Percentiles rank a stretch among this genome's conserved stretches.
These are phyloP conservation scores for Dynastes maya DNA, from an alignment of 2,888 invertebrate species.

Conservation along the genomic window DNA sequence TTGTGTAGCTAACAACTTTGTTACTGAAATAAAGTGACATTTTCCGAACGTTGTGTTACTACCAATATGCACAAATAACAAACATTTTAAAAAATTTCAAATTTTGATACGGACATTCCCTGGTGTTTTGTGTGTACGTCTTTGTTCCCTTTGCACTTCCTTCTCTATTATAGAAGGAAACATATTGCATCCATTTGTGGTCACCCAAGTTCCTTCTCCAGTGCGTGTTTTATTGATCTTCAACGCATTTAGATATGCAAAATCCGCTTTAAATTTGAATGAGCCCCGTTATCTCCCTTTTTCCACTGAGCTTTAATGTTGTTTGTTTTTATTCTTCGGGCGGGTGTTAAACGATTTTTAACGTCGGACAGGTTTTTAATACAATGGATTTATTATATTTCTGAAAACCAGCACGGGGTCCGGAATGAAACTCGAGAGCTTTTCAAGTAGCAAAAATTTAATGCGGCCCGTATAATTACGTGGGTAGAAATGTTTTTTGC, in stretches of 20 bases:
- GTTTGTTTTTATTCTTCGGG: conserved; percentile 20
- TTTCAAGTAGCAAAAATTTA: neutral
- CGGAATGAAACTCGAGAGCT: neutral
- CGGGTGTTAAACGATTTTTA: conserved; percentile 35
- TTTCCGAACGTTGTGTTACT: no score
- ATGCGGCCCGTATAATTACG: conserved; percentile 15
- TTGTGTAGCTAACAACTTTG: no score
- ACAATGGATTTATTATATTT: conserved; percentile 39
- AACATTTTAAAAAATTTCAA: no score
- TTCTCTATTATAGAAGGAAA: no score
- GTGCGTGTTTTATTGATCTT: conserved; percentile 17
- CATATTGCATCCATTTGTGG: neutral
- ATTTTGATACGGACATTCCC: no score
- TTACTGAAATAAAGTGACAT: no score
- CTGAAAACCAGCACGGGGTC: neutral
- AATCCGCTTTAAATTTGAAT: neutral
- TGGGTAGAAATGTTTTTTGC: conserved; percentile 8
- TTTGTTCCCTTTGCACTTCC: no score
- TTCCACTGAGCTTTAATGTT: neutral
- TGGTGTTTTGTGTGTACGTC: no score
- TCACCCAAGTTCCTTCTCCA: conserved; percentile 7
- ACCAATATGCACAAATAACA: no score
- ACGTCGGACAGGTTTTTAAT: conserved; percentile 30
- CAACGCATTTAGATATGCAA: neutral
- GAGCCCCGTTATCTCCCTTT: conserved; percentile 23